Evolutionary conservation across 2,113 vertebrate genomes (phyloP).

Genomic region (Sialia sialis): DNA sequence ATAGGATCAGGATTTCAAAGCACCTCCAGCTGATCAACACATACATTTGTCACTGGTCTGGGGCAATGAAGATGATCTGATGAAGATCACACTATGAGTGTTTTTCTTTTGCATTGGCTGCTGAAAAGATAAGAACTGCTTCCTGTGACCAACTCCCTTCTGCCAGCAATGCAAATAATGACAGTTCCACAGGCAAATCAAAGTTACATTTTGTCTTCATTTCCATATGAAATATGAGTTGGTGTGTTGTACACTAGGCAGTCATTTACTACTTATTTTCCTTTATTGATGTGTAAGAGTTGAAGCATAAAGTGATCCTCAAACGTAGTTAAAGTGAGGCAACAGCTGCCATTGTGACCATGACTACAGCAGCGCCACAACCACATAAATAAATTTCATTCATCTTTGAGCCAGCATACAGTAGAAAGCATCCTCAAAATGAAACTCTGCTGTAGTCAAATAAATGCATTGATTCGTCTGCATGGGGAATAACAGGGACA

Average conservation of each 20-base stretch:
- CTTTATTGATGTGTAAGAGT: conserved; percentile 72
- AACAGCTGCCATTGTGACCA: conserved; percentile 66
- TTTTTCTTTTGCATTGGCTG: conserved; percentile 80
- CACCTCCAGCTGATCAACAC: conserved; percentile 55
- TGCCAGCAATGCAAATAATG: conserved; percentile 73
- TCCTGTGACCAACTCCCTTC: conserved; percentile 67
- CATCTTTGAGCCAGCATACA: conserved; percentile 4
- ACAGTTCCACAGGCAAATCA: conserved; percentile 75
- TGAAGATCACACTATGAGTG: conserved; percentile 83
- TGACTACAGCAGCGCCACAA: conserved; percentile 30
- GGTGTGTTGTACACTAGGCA: conserved; percentile 72
- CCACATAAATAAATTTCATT: conserved; percentile 58
- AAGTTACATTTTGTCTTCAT: conserved; percentile 73
- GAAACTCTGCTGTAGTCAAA: conserved; percentile 24
- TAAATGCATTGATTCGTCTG: conserved; percentile 63
- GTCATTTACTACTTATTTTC: conserved; percentile 73
- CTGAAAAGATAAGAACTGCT: conserved; percentile 76
- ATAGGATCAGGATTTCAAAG: conserved; percentile 41
- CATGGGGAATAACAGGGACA: not conserved
- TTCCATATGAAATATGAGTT: conserved; percentile 78
- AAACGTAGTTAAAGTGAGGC: conserved; percentile 70
- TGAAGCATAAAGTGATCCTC: conserved; percentile 72
- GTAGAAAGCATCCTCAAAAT: conserved; percentile 47
- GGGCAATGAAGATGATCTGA: conserved; percentile 82
- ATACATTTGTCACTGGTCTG: conserved; percentile 74